Evolutionary conservation across 2,888 invertebrate genomes (phyloP), one percentile per base, ranked within the genome.

Genomic region (Rhingia rostrata): DNA sequence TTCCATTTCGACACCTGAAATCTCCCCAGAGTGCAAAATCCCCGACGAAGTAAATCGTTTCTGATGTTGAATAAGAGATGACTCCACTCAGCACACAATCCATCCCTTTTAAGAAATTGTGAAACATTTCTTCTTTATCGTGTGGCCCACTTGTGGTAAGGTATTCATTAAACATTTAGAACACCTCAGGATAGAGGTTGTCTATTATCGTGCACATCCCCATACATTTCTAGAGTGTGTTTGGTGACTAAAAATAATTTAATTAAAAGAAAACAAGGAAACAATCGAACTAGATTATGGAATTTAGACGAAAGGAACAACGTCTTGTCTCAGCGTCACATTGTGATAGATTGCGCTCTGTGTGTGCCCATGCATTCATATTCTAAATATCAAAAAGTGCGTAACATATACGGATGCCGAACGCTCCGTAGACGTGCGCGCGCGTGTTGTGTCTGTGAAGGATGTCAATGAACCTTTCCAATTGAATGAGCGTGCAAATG

Each of bases 361-460:
- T 69, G 78, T 66, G 37, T 64, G 51, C 69, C 54, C 72, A 72
- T 60, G 72, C 78, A 47, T 69, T 73, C 53, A 41, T 54, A 83
- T 69, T 79, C 78, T 78, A 74, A 83, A 83, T 74, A 78, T 69
- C 69, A 79, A 78, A 78, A 83, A 79, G 79, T 83, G 83, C 83
- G 83, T 83, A 83, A 78, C 78, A 79, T 10, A 22, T 22, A 22
- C 22, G 37, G 61, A 54, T 75, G 73, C 67, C 43, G 53, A 37
- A 7, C 6, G 49, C 9, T 49, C 30, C 35, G 37, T n/a, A 14
- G 45, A 6, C 14, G 10, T 37, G 10, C n/a, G 53, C n/a, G 32
- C 53, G 67, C 60, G 43, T 73, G 7, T 63, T 54, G 64, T 73
- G 66, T 83, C 43, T 54, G 22, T 35, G 41, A 64, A 75, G 77